Percentiles rank a stretch among this genome's conserved stretches.
Evolutionary conservation across 2,797 vertebrate species (phyloP).

Genomic region (Epinephelus coioides): DNA sequence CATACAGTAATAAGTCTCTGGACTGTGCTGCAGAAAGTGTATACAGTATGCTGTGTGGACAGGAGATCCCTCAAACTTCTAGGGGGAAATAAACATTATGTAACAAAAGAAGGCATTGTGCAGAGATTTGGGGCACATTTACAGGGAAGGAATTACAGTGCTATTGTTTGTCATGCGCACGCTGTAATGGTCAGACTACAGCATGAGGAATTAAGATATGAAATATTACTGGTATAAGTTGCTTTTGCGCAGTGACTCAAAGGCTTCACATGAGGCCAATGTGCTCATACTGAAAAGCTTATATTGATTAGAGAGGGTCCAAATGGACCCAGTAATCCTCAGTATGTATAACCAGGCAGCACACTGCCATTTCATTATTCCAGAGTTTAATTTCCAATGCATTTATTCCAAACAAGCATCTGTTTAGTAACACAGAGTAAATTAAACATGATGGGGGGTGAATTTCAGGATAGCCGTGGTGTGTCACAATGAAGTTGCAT

Average conservation of each 20-base stretch:
- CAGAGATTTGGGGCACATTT: constrained; percentile 21
- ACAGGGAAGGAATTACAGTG: constrained; percentile 29
- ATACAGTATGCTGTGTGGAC: constrained; percentile 29
- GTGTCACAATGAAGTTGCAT: constrained; percentile 58
- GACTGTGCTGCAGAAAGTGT: constrained; percentile 43
- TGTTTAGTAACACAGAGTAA: constrained; percentile 77
- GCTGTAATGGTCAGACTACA: constrained; percentile 33
- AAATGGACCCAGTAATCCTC: constrained; percentile 67
- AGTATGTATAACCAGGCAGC: constrained; percentile 65
- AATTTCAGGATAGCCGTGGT: constrained; percentile 65
- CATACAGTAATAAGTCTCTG: constrained; percentile 59
- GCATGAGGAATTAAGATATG: constrained; percentile 35
- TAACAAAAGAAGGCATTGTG: constrained; percentile 27
- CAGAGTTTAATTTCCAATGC: constrained; percentile 77
- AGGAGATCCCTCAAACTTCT: constrained; percentile 36
- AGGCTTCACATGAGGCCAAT: constrained; percentile 43
- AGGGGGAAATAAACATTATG: constrained; percentile 50
- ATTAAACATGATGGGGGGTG: constrained; percentile 83
- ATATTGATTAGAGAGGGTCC: constrained; percentile 70
- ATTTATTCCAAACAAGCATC: constrained; percentile 82
- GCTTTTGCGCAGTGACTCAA: constrained; percentile 38
- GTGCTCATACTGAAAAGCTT: constrained; percentile 57
- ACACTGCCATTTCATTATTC: constrained; percentile 69
- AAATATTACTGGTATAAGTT: constrained; percentile 61
- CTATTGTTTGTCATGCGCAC: constrained; percentile 30